Conservation (phyloP, 2,888 invertebrate species). For the Macropis europaea region DNA sequence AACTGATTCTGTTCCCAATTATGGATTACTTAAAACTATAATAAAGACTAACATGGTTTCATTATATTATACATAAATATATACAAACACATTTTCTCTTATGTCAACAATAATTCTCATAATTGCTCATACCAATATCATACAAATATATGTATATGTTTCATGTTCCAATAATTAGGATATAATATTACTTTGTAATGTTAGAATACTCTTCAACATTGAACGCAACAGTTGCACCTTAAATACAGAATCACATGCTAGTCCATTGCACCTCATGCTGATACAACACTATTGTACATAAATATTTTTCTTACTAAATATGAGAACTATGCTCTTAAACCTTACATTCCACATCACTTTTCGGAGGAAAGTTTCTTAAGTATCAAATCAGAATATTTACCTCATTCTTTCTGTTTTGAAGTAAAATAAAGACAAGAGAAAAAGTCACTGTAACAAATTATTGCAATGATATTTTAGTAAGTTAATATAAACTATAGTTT, state of each 20-base stretch:
- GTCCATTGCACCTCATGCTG: conserved; percentile 70
- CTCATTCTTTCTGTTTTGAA: neutral
- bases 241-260: conserved; percentile 77
- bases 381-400: conserved; percentile 7
- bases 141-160: conserved; percentile 56
- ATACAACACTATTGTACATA: conserved; percentile 59
- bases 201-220: conserved; percentile 75
- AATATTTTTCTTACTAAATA: conserved; percentile 57
- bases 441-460: neutral
- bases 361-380: conserved; percentile 18
- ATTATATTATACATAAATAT: conserved; percentile 71
- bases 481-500: conserved; percentile 7
- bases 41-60: conserved; percentile 57
- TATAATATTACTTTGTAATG: conserved; percentile 71
- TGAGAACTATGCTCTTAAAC: conserved; percentile 47
- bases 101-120: conserved; percentile 64
- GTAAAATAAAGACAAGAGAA: neutral
- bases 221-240: conserved; percentile 76
- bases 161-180: conserved; percentile 64
- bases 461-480: neutral
- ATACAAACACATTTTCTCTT: conserved; percentile 70
- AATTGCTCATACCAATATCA: conserved; percentile 58
- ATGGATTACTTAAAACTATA: conserved; percentile 57
- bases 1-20: conserved; percentile 57
- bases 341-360: conserved; percentile 26